Evolutionary conservation across 1,140 invertebrate genomes (phyloP).

Genomic region (Carposina sasakii): DNA sequence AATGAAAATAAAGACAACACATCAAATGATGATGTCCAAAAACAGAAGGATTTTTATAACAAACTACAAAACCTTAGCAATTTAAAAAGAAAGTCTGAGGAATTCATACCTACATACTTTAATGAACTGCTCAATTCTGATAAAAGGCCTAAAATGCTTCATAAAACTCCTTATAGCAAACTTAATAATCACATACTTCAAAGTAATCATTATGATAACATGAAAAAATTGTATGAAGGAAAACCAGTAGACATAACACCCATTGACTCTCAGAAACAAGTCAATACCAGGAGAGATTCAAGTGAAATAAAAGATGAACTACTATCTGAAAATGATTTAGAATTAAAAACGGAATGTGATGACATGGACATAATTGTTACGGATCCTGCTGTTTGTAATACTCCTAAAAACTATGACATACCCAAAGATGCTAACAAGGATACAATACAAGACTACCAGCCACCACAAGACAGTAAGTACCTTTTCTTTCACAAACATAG

Average conservation of each 20-base stretch:
- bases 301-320: conserved; percentile 44
- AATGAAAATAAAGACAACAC: conserved; percentile 38
- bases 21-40: conserved; percentile 47
- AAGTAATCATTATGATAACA: conserved; percentile 46
- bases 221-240: conserved; percentile 59
- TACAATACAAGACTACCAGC: conserved; percentile 45
- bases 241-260: conserved; percentile 52
- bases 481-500: conserved; percentile 9
- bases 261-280: conserved; percentile 39
- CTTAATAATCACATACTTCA: conserved; percentile 43
- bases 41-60: conserved; percentile 62
- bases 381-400: conserved; percentile 58
- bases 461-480: conserved; percentile 66
- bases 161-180: conserved; percentile 51
- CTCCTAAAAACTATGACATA: conserved; percentile 51
- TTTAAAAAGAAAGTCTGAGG: conserved; percentile 68
- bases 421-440: conserved; percentile 49
- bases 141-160: conserved; percentile 59
- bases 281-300: conserved; percentile 32
- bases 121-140: conserved; percentile 48
- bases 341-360: conserved; percentile 65
- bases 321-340: conserved; percentile 31
- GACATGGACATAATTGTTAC: conserved; percentile 62
- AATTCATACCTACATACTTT: conserved; percentile 61
- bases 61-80: conserved; percentile 61